Conservation (phyloP, 2,797 vertebrate genomes). For the Aselliscus stoliczkanus region DNA sequence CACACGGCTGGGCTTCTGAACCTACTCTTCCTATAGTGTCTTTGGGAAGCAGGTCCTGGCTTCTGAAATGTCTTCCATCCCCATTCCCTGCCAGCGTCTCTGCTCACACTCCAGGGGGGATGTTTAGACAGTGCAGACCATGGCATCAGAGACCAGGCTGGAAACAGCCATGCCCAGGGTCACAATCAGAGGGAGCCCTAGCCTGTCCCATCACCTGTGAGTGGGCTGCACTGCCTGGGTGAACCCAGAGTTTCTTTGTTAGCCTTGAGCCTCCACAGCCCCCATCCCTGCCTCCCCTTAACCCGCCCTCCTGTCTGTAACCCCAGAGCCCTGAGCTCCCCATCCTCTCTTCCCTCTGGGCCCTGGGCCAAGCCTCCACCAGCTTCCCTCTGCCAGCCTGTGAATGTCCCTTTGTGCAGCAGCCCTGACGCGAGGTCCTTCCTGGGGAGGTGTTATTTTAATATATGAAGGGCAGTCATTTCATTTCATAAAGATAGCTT, state of each 20-base stretch:
- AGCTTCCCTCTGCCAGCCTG: constrained; percentile 69
- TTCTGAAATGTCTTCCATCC: not conserved
- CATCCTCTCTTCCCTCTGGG: constrained; percentile 66
- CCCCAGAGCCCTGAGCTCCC: constrained; percentile 24
- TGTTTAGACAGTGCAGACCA: not conserved
- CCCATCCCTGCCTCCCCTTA: not conserved
- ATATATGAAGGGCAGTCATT: constrained; percentile 82
- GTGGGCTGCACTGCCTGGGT: not conserved
- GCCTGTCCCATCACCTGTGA: not conserved
- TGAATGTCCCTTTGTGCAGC: constrained; percentile 82
- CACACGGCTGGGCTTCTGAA: not conserved
- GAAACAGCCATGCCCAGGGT: not conserved
- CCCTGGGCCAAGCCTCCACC: constrained; percentile 75
- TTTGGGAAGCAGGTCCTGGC: not conserved
- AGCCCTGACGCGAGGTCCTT: constrained; percentile 74
- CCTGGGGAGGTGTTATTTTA: constrained; percentile 84
- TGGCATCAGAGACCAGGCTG: not conserved
- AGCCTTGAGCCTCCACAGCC: not conserved
- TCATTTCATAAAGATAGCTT: constrained; percentile 84
- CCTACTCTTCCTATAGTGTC: not conserved
- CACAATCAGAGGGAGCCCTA: not conserved
- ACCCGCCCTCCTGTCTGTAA: constrained; percentile 37
- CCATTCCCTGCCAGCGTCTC: not conserved
- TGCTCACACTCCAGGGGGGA: not conserved
- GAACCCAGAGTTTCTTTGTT: constrained; percentile 32